Base-by-base conservation (phyloP, 2,113 vertebrate species). In the Trinectes maculatus region DNA sequence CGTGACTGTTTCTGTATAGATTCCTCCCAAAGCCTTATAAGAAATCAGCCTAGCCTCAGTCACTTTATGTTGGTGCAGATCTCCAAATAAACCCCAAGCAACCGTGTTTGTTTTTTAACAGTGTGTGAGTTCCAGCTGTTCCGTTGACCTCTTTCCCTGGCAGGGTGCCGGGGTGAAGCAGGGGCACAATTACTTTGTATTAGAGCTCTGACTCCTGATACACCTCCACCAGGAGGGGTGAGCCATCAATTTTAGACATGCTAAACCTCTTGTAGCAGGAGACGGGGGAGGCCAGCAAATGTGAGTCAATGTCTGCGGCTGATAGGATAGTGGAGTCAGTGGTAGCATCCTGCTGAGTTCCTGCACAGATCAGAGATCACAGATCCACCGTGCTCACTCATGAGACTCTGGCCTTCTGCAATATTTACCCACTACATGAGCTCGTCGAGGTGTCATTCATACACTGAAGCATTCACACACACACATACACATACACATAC, bases 301-400 rank as follows among this genome's bases (percentile, higher is more conserved):
- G 59, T 53, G 67, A 77, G 64, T 67, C 79, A 56, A 73, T 73
- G 61, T 81, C 65, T 68, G 54, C 15, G 18, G 76, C 58, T 71
- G 73, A 66, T 74, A 22, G 46, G 52, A 61, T 83, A 46, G 73
- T 74, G 28, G 55, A 84, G 81, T 71, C 37, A 40, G 84, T 72
- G 70, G 61, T 82, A 44, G 76, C 64, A 49, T 79, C 89, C 87
- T 78, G 83, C 84, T 88, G 90, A 72, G 87, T 67, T 85, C 79
- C 71, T 22, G 26, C 73, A 67, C 74, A 85, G 85, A 86, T 89
- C 87, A 86, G 60, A 86, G 83, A 88, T 88, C 80, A 73, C 61
- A 70, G 80, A 80, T 90, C 79, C 70, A 66, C 80, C 63, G 71
- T 58, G 80, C 74, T 80, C 69, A 52, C 74, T 85, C 68, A 58